Base-by-base conservation (phyloP, 37 sponge, comb jelly and placozoan genomes). In the Aplysina aerophoba region DNA sequence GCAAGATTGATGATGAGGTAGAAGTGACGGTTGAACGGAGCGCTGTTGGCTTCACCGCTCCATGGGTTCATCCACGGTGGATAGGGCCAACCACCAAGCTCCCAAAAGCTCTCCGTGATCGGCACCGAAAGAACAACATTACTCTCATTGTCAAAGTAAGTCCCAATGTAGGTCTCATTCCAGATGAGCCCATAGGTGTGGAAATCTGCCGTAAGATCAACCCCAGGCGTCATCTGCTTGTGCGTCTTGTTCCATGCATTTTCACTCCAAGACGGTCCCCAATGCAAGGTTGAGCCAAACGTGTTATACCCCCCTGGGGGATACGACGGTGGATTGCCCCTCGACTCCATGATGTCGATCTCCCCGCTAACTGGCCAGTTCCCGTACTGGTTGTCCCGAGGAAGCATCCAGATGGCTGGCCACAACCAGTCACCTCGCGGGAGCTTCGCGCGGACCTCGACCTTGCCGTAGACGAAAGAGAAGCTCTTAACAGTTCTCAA, bases 351-450 rank as follows among this genome's bases (percentile, higher is more conserved):
- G 4, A 93, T 93, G 73, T 93, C 93, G 35, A 93, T 93, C 63
- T 87, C 90, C 21, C 94, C 94, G 67, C 94, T 94, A 5, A 89
- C 84, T 11, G 93, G 93, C 93, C 93, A 93, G 14, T 31, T 40
- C 13, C 93, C 93, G 71, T 93, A 93, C 83, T 93, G 88, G 27
- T 93, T 90, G 33, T 77, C 24, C 19, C 73, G 63, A 19, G 93
- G 90, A 3, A 89, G 86, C 85, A 93, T 53, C 93, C 93, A 93
- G 30, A 93, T 90, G 25, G 89, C 91, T 0, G 94, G 94, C 94
- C 94, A 94, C 35, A 91, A 4, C 93, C 93, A 93, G 56, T 93
- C 90, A n/a, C 93, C 93, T 3, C 74, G 25, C 24, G 90, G 93
- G 13, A 90, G 59, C 80, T 90, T 89, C 4, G 93, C 93, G 13